Evolutionary conservation across 2,888 invertebrate species (phyloP), one percentile per base, ranked within the genome.

Genomic region (Heteromurus nitidus): DNA sequence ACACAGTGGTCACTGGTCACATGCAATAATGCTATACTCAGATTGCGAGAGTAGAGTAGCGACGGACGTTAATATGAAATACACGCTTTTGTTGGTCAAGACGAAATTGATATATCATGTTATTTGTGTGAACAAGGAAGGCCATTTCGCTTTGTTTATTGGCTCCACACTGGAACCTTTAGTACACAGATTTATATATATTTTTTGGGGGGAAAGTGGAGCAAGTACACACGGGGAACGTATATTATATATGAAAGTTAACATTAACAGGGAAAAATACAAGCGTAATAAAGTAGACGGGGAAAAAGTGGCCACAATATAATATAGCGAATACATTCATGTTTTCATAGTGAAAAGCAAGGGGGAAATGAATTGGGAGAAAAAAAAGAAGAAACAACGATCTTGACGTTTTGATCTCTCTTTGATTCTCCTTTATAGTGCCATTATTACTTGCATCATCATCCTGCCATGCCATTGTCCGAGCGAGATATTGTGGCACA

Each of bases 81-180:
- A n/a, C n/a, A n/a, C n/a, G 53, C 55, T 58, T 55, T 53, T 50
- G 26, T 55, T 55, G 70, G 58, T 58, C 24, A 70, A 70, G 42
- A 24, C 44, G 47, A 62, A 62, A 73, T 62, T 73, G 50, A 47
- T 62, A 62, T 73, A 73, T 62, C 47, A 73, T 58, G 47, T 42
- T 64, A 64, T 42, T 64, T 44, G 44, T 44, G 60, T 64, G 73
- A 64, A 53, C 31, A 64, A 16, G 36, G 26, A 53, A 64, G 62
- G n/a, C 26, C 16, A 22, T 64, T 74, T 64, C n/a, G 3, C 18
- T 74, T 74, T 73, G 73, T 73, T 73, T 64, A 74, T 74, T 74
- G 73, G 73, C 31, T 73, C 13, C 18, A 11, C 13, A 11, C 22
- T 55, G 22, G 22, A 55, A 20, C 55, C 55, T 24, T 31, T 1